phyloP scores from a whole-genome alignment of 1,140 invertebrate genomes.

The Yoshiicerus persimilis region DNA sequence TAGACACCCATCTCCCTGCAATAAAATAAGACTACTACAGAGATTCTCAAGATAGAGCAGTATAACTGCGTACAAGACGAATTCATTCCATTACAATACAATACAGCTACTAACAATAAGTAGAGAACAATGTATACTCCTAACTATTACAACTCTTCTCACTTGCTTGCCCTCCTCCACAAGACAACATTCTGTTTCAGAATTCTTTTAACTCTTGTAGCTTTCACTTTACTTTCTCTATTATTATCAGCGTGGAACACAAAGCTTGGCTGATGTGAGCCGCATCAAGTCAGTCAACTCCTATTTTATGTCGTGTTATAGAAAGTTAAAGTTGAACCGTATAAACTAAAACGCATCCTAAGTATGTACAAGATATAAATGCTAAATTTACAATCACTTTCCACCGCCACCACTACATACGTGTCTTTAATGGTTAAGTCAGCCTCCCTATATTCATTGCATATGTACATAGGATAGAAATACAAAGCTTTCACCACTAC shows the following conservation, averaged over 20 bases:
- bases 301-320: not conserved
- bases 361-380: not conserved
- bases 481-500: not conserved
- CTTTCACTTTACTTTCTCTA: not conserved
- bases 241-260: not conserved
- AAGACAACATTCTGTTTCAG: not conserved
- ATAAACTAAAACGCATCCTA: not conserved
- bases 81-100: not conserved
- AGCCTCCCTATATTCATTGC: not conserved
- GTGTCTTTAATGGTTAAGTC: not conserved
- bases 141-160: not conserved
- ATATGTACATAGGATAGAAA: not conserved
- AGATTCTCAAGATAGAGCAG: not conserved
- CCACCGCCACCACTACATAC: not conserved
- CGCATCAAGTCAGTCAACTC: not conserved
- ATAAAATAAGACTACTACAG: not conserved
- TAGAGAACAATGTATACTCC: not conserved
- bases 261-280: not conserved
- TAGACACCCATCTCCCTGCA: not conserved
- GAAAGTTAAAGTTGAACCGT: not conserved
- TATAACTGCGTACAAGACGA: not conserved
- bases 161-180: too few species aligned
- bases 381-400: not conserved
- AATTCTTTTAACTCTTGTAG: not conserved
- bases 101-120: not conserved